phyloP scores from a whole-genome alignment of 2,113 vertebrate genomes.

The Scolopax mira region DNA sequence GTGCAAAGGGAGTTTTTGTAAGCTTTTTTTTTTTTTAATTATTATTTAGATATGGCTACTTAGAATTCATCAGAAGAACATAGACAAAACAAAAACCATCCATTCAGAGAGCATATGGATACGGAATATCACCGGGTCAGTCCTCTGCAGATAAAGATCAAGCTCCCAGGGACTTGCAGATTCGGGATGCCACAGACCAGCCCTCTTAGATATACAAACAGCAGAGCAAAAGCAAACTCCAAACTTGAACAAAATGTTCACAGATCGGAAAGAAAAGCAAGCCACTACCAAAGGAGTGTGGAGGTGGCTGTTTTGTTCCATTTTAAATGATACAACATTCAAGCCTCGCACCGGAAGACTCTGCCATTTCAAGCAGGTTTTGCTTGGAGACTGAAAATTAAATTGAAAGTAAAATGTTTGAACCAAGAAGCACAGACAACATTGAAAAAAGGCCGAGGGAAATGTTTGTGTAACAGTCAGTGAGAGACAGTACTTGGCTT shows the following conservation, averaged over 20 bases:
- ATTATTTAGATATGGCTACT: neutral
- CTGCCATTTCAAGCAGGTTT: neutral
- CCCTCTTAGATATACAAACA: neutral
- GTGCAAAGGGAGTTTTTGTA: neutral
- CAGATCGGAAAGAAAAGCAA: neutral
- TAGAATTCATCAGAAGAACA: neutral
- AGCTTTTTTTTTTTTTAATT: neutral
- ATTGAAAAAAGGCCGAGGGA: neutral
- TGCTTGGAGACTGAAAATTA: neutral
- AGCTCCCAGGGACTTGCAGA: neutral
- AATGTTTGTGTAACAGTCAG: neutral
- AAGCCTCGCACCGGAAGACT: neutral
- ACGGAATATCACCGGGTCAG: neutral
- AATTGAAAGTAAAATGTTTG: neutral
- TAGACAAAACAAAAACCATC: neutral
- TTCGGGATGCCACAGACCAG: neutral
- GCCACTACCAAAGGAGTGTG: neutral
- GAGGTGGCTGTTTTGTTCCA: neutral
- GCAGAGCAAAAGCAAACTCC: neutral
- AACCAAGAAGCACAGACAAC: neutral
- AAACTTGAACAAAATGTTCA: neutral
- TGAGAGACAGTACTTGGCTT: neutral
- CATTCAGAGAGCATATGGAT: neutral
- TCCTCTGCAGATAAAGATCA: neutral
- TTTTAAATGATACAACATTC: neutral